These are phyloP conservation scores for Uropsilus gracilis DNA, from an alignment of 2,113 vertebrate species.

Conservation along the genomic window DNA sequence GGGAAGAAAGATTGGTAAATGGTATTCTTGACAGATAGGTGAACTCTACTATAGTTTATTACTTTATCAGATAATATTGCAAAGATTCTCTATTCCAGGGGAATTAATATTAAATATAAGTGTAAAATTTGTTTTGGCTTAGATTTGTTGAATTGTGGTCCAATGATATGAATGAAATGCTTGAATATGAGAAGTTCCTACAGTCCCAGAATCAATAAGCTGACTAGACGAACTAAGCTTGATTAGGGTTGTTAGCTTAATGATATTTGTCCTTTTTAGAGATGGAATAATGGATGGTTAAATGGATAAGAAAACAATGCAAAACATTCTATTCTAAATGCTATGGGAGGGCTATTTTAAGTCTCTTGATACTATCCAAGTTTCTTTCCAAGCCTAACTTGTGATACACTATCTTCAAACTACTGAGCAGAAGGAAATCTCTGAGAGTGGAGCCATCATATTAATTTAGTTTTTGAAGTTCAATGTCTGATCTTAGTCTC, in stretches of 20 bases:
- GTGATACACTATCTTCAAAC: conserved; percentile 44
- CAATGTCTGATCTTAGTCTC: conserved; percentile 35
- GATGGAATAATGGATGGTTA: not conserved
- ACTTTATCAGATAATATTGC: not conserved
- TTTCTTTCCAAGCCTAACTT: conserved; percentile 1
- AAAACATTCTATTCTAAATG: conserved; percentile 15
- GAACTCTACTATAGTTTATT: not conserved
- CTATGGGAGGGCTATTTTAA: not conserved
- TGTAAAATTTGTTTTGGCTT: not conserved
- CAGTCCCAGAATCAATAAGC: not conserved
- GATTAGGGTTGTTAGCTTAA: not conserved
- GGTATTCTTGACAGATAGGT: not conserved
- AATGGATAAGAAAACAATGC: conserved; percentile 18
- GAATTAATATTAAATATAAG: not conserved
- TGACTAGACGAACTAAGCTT: not conserved
- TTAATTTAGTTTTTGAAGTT: conserved; percentile 54
- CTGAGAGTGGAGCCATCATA: conserved; percentile 27
- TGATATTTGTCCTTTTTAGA: not conserved
- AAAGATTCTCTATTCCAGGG: not conserved
- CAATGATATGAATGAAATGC: not conserved
- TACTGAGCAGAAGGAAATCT: conserved; percentile 36
- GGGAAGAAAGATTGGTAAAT: not conserved
- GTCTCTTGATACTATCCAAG: conserved; percentile 44
- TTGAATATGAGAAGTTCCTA: not conserved
- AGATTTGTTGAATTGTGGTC: not conserved